These are phyloP conservation scores for Mirounga angustirostris DNA, from an alignment of 2,113 vertebrate genomes.

Conservation along the genomic window DNA sequence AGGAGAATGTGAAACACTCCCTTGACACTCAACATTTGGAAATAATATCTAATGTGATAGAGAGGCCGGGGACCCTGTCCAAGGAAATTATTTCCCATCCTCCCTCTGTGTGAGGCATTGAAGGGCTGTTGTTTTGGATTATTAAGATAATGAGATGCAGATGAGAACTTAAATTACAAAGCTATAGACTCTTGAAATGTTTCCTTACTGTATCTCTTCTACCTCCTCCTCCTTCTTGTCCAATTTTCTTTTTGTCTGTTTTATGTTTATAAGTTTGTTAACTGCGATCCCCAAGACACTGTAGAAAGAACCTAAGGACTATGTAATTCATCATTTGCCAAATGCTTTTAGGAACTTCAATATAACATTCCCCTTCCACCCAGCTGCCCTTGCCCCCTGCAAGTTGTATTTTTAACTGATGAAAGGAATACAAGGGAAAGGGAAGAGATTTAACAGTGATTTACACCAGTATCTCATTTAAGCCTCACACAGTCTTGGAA, in stretches of 20 bases:
- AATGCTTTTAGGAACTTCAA: constrained; percentile 39
- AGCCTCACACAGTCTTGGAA: background rate
- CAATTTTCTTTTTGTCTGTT: constrained; percentile 62
- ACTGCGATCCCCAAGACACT: background rate
- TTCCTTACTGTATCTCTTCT: constrained; percentile 18
- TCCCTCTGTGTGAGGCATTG: constrained; percentile 46
- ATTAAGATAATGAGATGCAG: constrained; percentile 75
- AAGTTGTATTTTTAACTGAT: constrained; percentile 40
- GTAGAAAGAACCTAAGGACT: constrained; percentile 40
- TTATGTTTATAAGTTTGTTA: constrained; percentile 60
- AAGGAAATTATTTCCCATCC: constrained; percentile 68
- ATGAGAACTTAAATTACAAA: constrained; percentile 69
- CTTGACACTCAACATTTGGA: constrained; percentile 77
- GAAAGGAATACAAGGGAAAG: background rate
- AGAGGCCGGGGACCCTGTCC: constrained; percentile 53
- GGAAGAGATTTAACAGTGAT: background rate
- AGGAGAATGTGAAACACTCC: constrained; percentile 59
- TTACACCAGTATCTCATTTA: constrained; percentile 38
- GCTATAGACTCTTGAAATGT: constrained; percentile 40
- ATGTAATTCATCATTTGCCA: constrained; percentile 58
- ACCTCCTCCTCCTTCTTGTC: constrained; percentile 29
- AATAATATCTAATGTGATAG: constrained; percentile 72
- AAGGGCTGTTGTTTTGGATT: constrained; percentile 68
- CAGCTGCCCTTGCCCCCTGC: too few species aligned
- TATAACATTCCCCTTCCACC: background rate